A percentile compares a stretch with the other conserved stretches of the same genome.
Evolutionary conservation across 2,113 vertebrate genomes (phyloP).

Genomic region (Takifugu bimaculatus): DNA sequence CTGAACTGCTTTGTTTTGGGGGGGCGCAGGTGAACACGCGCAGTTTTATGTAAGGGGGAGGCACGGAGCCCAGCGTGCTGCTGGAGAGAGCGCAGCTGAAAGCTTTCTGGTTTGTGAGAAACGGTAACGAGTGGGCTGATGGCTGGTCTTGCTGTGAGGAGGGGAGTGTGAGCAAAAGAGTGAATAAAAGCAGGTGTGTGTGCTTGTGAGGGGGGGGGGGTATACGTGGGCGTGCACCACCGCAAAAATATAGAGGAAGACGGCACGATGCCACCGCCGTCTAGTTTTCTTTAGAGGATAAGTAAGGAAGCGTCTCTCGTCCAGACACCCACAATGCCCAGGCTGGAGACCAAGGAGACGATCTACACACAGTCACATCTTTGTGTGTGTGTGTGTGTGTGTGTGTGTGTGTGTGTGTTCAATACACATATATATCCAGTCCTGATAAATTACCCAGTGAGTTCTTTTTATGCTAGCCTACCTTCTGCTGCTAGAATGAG

Average conservation of each 20-base stretch:
- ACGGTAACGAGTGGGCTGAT: slow-evolving; percentile 68
- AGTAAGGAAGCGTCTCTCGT: slow-evolving; percentile 51
- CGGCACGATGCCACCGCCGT: slow-evolving; percentile 36
- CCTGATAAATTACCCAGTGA: no score
- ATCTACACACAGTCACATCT: slow-evolving; percentile 40
- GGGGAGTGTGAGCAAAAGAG: slow-evolving; percentile 28
- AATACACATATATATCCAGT: no score
- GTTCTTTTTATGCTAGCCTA: no score
- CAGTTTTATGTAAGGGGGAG: slow-evolving; percentile 37
- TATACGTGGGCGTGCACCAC: slow-evolving; percentile 52
- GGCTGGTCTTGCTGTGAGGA: slow-evolving; percentile 49
- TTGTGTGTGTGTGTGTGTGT: slow-evolving; percentile 15
- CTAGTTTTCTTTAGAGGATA: slow-evolving; percentile 52
- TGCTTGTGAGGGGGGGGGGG: slow-evolving; percentile 5
- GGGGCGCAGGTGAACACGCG: no score
- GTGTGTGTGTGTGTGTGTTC: slow-evolving; percentile 14
- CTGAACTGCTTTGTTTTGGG: no score
- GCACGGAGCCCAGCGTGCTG: slow-evolving; percentile 30
- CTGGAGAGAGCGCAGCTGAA: slow-evolving; percentile 39
- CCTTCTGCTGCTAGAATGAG: no score
- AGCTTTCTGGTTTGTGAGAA: slow-evolving; percentile 43
- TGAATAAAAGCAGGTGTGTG: slow-evolving; percentile 18
- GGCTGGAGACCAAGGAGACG: slow-evolving; percentile 55
- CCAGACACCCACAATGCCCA: slow-evolving; percentile 62
- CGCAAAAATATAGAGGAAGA: slow-evolving; percentile 44